Evolutionary conservation across 1,140 invertebrate genomes (phyloP), one percentile per base, ranked within the genome.

Genomic region (Lordiphosa mommai): DNA sequence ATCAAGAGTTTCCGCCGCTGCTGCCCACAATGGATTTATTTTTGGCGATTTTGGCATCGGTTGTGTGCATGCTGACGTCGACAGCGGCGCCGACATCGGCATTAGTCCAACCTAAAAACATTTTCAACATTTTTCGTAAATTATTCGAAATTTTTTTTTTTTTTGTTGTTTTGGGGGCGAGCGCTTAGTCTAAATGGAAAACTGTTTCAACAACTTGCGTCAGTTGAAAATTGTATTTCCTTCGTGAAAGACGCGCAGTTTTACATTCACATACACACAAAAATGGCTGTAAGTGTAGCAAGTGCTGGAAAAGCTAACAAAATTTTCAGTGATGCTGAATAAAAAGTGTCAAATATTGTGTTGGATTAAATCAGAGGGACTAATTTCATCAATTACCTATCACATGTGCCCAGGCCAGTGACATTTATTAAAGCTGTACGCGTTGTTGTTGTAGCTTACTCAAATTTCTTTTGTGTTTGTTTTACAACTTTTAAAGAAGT

Each of bases 171-270:
- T 16, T 38, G 16, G 14, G 16, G n/a, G 17, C 20, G 38, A 27
- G 56, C 69, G 72, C 73, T 69, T 82, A 72, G 82, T 63, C 77
- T 76, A 86, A 86, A 76, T 86, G 82, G 74, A 80, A 86, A 86
- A 86, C 68, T 76, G 80, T 76, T 74, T 86, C 74, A 63, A 44
- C 51, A 64, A 86, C 51, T 86, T 86, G 80, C 82, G 80, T 86
- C 82, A 86, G 80, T 86, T 60, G 80, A 66, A 71, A 86, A 64
- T 72, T 72, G 53, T 47, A 79, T 67, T 76, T 76, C 72, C 65
- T 52, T 66, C 80, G 74, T 50, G 27, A 57, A 56, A 86, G 63
- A 80, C 80, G 66, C 63, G 60, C 51, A 57, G 37, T 38, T 65
- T 52, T 43, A 61, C 12, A 49, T 29, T 61, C 49, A 38, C 27